These are phyloP conservation scores for Melangyna quadrimaculata DNA, from an alignment of 2,888 invertebrate genomes.

Conservation along the genomic window DNA sequence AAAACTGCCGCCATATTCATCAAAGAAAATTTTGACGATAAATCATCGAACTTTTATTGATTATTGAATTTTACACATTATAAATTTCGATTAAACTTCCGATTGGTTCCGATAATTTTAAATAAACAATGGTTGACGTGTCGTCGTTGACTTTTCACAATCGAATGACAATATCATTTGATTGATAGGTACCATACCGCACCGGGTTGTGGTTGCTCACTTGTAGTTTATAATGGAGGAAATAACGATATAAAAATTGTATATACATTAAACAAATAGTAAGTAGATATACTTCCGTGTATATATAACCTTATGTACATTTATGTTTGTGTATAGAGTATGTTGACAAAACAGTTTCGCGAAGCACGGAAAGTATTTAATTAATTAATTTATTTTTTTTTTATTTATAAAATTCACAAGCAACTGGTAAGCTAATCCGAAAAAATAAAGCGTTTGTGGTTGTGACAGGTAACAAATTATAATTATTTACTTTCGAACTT, in stretches of 20 bases:
- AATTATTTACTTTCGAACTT: conserved; percentile 7
- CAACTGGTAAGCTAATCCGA: not conserved
- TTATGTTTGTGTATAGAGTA: conserved; percentile 20
- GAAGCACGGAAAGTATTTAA: conserved; percentile 46
- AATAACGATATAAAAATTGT: conserved; percentile 58
- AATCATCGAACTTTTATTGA: not conserved
- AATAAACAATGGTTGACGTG: conserved; percentile 15
- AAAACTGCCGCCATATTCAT: conserved; percentile 45
- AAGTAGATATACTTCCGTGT: conserved; percentile 46
- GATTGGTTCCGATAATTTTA: not conserved
- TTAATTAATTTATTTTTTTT: not conserved
- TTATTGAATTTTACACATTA: not conserved
- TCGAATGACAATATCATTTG: conserved; percentile 62
- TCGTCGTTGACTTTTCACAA: conserved; percentile 56
- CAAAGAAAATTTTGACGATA: not conserved
- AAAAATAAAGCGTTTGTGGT: conserved; percentile 4
- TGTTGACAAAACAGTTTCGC: conserved; percentile 58
- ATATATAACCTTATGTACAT: conserved; percentile 47
- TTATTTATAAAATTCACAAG: not conserved
- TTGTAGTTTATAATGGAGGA: conserved; percentile 41
- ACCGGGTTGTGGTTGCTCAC: conserved; percentile 61
- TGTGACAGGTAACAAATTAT: conserved; percentile 2
- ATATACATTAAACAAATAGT: conserved; percentile 49
- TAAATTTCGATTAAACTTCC: not conserved
- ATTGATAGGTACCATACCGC: conserved; percentile 44